These are phyloP conservation scores for Chrysopa pallens DNA, from an alignment of 1,140 invertebrate species.

Conservation along the genomic window DNA sequence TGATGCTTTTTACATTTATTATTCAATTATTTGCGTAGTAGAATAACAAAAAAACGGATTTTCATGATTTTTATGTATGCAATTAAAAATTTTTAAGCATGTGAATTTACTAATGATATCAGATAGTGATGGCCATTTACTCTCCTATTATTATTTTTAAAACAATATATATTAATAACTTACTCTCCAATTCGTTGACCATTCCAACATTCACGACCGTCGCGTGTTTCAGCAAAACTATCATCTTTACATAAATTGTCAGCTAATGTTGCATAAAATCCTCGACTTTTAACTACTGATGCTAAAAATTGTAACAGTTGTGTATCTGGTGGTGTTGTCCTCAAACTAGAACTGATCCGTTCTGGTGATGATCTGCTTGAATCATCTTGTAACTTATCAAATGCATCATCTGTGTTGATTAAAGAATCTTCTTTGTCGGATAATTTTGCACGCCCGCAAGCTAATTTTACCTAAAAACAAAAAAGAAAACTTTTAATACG, in stretches of 20 bases:
- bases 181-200: slow-evolving; percentile 55
- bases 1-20: too few relatives aligned
- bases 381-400: neutral
- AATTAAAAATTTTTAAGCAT: too few relatives aligned
- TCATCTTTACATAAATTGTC: slow-evolving; percentile 45
- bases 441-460: slow-evolving; percentile 26
- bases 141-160: too few relatives aligned
- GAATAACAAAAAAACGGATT: too few relatives aligned
- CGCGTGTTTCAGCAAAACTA: slow-evolving; percentile 33
- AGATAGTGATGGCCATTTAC: too few relatives aligned
- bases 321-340: slow-evolving; percentile 22
- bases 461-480: slow-evolving; percentile 28
- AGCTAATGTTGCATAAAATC: slow-evolving; percentile 48
- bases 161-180: too few relatives aligned
- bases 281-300: slow-evolving; percentile 42
- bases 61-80: too few relatives aligned
- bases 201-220: slow-evolving; percentile 53
- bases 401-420: neutral
- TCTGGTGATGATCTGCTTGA: neutral
- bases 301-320: slow-evolving; percentile 45
- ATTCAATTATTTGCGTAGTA: too few relatives aligned
- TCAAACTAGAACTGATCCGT: neutral
- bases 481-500: too few relatives aligned
- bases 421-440: slow-evolving; percentile 14
- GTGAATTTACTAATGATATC: too few relatives aligned